Base-by-base conservation (phyloP, 92 coral and sea anemone species). In the Zoanthus sociatus region DNA sequence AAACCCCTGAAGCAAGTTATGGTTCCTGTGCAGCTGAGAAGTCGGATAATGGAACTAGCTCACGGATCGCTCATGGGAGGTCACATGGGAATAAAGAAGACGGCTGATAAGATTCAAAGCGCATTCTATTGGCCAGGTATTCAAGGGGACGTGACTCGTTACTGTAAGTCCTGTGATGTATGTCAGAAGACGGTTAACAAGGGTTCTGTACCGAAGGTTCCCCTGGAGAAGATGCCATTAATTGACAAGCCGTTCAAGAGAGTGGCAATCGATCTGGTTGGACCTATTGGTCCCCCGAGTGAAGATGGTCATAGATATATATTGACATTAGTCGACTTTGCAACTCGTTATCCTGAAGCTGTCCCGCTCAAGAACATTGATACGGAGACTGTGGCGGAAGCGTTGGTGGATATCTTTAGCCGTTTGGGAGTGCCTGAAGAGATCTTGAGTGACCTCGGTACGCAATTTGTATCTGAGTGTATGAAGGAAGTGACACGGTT, bases 111-210 rank as follows among this genome's bases (percentile, higher is more conserved):
- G 31, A 71, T 91, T 9, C 20, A 73, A 45, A 66, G 88, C 64
- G 55, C 71, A 31, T 90, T 90, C 42, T 72, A 90, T 61, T 88
- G 54, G 88, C 88, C 91, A 14, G 76, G 84, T 14, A 73, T 81
- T 48, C 89, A 78, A 69, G 88, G 82, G 1, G 92, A 92, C 78
- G 87, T 90, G 9, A 58, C 67, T 0, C 21, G 87, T 16, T 69
- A 47, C 32, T 86, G 89, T 67, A 53, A 74, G 16, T 66, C 83
- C 15, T 87, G 93, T 54, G 91, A 90, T 69, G 79, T 82, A 5
- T 92, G 93, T 67, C 95, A 92, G 89, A 89, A 84, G 60, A 92
- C 87, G 20, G 73, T 92, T 20, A 79, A 88, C 51, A 94, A 92
- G 87, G 90, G 94, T 7, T 77, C 90, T 7, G 84, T 90, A 7